These are phyloP conservation scores for Drosophila pseudoananassae DNA, from an alignment of 1,140 invertebrate species.

Conservation along the genomic window DNA sequence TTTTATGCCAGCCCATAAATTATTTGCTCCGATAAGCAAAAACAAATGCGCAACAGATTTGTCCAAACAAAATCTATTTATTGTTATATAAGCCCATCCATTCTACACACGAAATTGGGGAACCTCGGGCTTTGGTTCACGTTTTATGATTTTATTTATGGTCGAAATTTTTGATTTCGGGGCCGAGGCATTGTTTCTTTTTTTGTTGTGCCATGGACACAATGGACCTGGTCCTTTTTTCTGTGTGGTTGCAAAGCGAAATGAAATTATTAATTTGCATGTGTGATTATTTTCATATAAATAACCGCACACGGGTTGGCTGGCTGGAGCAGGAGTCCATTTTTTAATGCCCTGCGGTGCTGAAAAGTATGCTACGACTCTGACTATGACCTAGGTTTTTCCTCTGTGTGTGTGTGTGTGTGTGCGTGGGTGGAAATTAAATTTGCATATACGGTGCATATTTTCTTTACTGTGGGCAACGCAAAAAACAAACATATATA, in stretches of 20 bases:
- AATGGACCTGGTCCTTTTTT: conserved; percentile 11
- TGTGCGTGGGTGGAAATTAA: conserved; percentile 57
- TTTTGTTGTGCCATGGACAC: conserved; percentile 21
- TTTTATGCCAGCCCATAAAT: conserved; percentile 71
- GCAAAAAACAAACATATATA: conserved; percentile 51
- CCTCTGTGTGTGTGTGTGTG: conserved; percentile 6
- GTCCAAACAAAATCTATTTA: conserved; percentile 59
- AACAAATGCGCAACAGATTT: conserved; percentile 76
- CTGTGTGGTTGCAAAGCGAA: conserved; percentile 32
- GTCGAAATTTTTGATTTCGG: conserved; percentile 68
- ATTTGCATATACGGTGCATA: conserved; percentile 71
- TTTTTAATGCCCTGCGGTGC: conserved; percentile 62
- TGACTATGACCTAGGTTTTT: conserved; percentile 37
- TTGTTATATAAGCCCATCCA: conserved; percentile 49
- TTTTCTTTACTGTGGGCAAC: conserved; percentile 66
- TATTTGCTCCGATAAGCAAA: conserved; percentile 67
- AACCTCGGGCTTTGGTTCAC: conserved; percentile 31
- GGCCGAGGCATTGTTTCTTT: conserved; percentile 17
- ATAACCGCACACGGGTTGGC: conserved; percentile 29
- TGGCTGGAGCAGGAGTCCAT: conserved; percentile 26
- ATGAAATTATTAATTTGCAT: conserved; percentile 81
- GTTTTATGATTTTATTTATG: conserved; percentile 69
- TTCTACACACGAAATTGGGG: conserved; percentile 4
- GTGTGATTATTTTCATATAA: conserved; percentile 80
- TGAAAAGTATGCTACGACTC: conserved; percentile 71